Evolutionary conservation across 2,888 invertebrate species (phyloP).

Genomic region (Thyatira batis): DNA sequence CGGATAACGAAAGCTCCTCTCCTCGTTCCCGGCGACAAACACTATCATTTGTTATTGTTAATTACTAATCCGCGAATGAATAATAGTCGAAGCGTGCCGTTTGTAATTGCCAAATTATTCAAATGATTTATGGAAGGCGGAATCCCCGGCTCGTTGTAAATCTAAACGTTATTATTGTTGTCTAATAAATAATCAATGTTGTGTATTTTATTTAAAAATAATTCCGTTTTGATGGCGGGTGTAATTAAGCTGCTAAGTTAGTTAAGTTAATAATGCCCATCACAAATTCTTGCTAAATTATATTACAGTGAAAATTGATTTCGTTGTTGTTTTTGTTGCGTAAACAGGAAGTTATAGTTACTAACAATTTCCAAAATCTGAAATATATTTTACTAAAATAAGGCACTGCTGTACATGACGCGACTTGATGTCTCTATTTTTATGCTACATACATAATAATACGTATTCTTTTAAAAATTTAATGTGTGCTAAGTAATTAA

Average conservation of each 20-base stretch:
- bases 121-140: slow-evolving; percentile 62
- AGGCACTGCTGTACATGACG: no score
- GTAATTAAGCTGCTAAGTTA: not conserved
- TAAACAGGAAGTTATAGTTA: no score
- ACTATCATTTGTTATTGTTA: slow-evolving; percentile 74
- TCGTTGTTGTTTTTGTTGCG: no score
- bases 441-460: no score
- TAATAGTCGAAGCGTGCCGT: slow-evolving; percentile 66
- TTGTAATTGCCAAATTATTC: slow-evolving; percentile 72
- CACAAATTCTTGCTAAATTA: no score
- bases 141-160: slow-evolving; percentile 41
- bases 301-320: no score
- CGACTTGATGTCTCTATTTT: no score
- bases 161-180: slow-evolving; percentile 52
- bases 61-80: slow-evolving; percentile 72
- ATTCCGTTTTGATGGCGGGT: not conserved
- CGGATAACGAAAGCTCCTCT: not conserved
- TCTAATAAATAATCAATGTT: slow-evolving; percentile 51
- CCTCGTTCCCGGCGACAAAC: slow-evolving; percentile 37
- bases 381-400: no score
- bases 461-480: no score
- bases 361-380: no score
- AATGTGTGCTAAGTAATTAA: no score
- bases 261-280: no score
- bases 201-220: not conserved